phyloP scores from a whole-genome alignment of 2,797 vertebrate genomes.

The Cryptoprocta ferox region DNA sequence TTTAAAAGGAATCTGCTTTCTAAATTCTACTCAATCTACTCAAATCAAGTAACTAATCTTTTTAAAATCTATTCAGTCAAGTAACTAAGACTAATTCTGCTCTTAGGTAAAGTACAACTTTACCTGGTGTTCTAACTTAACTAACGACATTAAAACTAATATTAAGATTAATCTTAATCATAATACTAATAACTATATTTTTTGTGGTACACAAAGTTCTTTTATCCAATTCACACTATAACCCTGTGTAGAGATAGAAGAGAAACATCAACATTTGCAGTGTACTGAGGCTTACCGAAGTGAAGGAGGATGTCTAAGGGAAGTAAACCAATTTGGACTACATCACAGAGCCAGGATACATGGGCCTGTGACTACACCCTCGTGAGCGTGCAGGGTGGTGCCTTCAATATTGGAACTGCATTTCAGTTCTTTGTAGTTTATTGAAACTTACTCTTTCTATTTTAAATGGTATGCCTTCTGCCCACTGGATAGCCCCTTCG shows the following conservation, averaged over 20 bases:
- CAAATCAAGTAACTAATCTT: neutral
- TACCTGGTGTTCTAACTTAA: conserved; percentile 18
- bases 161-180: neutral
- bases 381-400: neutral
- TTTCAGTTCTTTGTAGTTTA: neutral
- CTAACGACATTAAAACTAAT: neutral
- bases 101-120: conserved; percentile 12
- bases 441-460: neutral
- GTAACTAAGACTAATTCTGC: neutral
- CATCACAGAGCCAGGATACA: neutral
- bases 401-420: neutral
- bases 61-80: conserved; percentile 14
- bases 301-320: neutral
- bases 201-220: neutral
- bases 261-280: neutral
- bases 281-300: neutral
- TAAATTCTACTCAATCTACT: neutral
- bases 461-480: neutral
- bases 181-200: neutral
- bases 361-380: neutral
- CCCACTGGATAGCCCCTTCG: neutral
- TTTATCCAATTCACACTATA: neutral
- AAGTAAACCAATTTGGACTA: neutral
- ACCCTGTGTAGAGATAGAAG: neutral
- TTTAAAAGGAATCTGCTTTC: neutral